Base-by-base conservation (phyloP, 2,113 vertebrate genomes). In the zebrafish (Danio rerio) region DNA sequence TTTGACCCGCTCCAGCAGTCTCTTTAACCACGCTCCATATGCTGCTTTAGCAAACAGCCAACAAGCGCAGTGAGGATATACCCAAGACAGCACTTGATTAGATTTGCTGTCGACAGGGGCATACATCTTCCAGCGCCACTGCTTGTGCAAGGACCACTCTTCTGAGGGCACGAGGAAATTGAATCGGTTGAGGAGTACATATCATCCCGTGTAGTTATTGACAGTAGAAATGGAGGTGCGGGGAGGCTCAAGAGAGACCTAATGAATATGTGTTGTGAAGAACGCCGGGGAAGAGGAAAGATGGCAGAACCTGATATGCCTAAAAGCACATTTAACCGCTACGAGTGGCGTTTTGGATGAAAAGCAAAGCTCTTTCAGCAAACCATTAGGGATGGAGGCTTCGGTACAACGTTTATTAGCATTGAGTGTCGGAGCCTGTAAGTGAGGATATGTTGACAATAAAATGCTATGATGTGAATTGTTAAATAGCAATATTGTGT, bases 71-170 rank as follows among this genome's bases (percentile, higher is more conserved):
- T 42, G 80, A 86, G 87, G 86, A 87, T 73, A 20, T 75, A 84
- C 63, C 77, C 80, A 56, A 63, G 68, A 85, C 69, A 49, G 61
- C 73, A 75, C 86, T 73, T 89, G 89, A 93, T 93, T 91, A 86
- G 89, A 91, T 93, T 93, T 89, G 70, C 68, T 62, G 68, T 77
- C 89, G 91, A 91, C 90, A 90, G 88, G 84, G 62, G 86, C 90
- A 92, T 93, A 91, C 68, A 85, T 93, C 92, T 91, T 88, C 88
- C 83, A 78, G 76, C 78, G 55, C 16, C 6, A 66, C 86, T 69
- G 40, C 59, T 13, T 83, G 74, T 81, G 82, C 85, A 73, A 72
- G 72, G 49, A 85, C 73, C 85, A 79, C 85, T 85, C 80, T 88
- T 72, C 5, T 43, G 69, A 84, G 84, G 88, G 80, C 21, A 78